Conservation (phyloP, 2,888 invertebrate genomes). For the Chouioia cunea region DNA sequence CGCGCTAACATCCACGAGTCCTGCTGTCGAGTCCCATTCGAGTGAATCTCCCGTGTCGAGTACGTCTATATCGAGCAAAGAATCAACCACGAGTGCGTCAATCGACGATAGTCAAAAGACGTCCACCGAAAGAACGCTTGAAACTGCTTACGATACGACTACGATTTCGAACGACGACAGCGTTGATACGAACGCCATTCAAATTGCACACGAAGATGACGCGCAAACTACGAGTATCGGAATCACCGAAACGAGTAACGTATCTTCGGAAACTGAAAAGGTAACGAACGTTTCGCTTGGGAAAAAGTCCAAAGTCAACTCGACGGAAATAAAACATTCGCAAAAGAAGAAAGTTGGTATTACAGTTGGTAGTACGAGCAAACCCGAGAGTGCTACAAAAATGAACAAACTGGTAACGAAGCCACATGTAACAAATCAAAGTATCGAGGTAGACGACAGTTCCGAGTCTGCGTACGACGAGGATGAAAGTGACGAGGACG, state of each 20-base stretch:
- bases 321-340: constrained; percentile 15
- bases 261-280: neutral
- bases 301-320: constrained; percentile 27
- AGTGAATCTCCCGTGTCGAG: constrained; percentile 12
- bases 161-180: neutral
- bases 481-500: constrained; percentile 66
- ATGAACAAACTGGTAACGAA: constrained; percentile 29
- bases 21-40: neutral
- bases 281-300: neutral
- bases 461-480: constrained; percentile 18
- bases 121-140: neutral
- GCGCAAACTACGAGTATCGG: neutral
- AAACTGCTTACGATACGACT: neutral
- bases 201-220: neutral
- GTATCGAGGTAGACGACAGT: too few relatives aligned
- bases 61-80: neutral
- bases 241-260: neutral
- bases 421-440: too few relatives aligned
- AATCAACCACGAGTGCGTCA: neutral
- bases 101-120: constrained; percentile 8
- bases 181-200: neutral
- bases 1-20: constrained; percentile 5
- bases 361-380: constrained; percentile 53
- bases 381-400: constrained; percentile 50
- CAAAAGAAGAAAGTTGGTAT: constrained; percentile 52